Evolutionary conservation across 2,113 vertebrate species (phyloP).

Genomic region (Saguinus imperator): DNA sequence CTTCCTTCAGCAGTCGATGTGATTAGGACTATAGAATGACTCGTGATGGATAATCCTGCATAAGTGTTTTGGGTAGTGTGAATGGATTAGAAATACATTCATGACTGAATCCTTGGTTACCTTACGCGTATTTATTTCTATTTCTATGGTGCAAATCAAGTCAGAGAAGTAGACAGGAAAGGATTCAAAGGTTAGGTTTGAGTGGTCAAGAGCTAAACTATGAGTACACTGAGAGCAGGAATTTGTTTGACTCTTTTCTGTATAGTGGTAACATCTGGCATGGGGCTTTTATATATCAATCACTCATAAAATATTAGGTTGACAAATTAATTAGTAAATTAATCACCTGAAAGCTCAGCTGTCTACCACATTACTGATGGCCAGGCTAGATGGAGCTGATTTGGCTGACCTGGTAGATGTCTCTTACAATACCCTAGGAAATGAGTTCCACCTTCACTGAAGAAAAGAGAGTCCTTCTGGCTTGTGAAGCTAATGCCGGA

Average conservation of each 20-base stretch:
- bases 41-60: neutral
- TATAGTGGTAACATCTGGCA: neutral
- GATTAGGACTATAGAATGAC: constrained; percentile 31
- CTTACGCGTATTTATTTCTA: constrained; percentile 16
- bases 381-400: neutral
- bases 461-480: neutral
- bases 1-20: constrained; percentile 38
- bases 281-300: neutral
- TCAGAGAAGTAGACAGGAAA: neutral
- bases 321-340: neutral
- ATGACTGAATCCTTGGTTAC: constrained; percentile 18
- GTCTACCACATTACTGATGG: neutral
- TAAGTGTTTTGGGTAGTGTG: neutral
- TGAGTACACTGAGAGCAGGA: neutral
- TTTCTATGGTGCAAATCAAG: constrained; percentile 21
- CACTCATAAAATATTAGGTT: neutral
- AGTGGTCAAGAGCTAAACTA: neutral
- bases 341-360: neutral
- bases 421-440: neutral
- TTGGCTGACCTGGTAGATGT: neutral
- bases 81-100: constrained; percentile 37
- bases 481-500: neutral
- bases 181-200: neutral
- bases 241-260: neutral
- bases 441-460: neutral